Conservation (phyloP, 1,140 invertebrate species). For the Metopolophium dirhodum region DNA sequence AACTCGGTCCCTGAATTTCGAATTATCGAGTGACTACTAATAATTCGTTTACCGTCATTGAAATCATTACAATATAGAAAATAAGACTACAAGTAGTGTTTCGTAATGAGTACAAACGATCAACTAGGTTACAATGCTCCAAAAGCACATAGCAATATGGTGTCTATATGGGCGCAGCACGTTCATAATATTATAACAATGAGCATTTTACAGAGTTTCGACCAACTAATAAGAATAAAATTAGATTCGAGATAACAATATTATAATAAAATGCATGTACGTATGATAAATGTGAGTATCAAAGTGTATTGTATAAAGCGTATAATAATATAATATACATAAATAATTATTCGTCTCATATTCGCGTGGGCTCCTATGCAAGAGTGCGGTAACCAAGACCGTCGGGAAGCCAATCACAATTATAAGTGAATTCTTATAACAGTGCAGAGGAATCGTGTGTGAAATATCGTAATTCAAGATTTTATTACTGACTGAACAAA, state of each 20-base stretch:
- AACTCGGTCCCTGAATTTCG: too few species aligned
- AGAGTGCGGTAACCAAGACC: not conserved
- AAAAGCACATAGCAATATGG: not conserved
- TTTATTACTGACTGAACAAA: not conserved
- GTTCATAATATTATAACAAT: not conserved
- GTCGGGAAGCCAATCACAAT: not conserved
- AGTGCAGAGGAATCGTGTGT: not conserved
- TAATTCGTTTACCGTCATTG: too few species aligned
- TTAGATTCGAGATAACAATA: not conserved
- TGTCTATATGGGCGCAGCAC: not conserved
- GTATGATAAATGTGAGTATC: not conserved
- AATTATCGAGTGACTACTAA: too few species aligned
- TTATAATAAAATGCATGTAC: not conserved
- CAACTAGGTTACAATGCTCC: not conserved
- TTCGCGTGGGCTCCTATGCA: not conserved
- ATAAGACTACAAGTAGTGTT: not conserved
- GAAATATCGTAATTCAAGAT: not conserved
- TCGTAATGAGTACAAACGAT: not conserved
- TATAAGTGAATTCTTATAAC: not conserved
- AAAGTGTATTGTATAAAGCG: not conserved
- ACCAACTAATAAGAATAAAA: not conserved
- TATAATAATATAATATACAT: not conserved
- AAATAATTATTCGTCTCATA: not conserved
- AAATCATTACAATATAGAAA: not conserved
- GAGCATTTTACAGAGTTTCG: not conserved